These are phyloP conservation scores for Acyrthosiphon pisum DNA, from an alignment of 1,140 invertebrate species.

Conservation along the genomic window DNA sequence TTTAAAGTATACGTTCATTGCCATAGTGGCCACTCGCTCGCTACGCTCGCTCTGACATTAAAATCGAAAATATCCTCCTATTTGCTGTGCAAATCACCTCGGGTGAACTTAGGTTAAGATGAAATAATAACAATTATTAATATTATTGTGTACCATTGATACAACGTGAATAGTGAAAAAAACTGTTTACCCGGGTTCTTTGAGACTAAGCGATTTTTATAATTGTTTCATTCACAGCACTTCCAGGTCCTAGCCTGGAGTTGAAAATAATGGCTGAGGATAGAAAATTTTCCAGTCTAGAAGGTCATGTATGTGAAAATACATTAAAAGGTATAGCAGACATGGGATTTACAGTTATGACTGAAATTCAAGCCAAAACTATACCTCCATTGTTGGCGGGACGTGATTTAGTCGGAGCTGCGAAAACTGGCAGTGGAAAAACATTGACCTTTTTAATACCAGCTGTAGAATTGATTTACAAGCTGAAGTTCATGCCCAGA, in stretches of 20 bases:
- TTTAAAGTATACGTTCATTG: no score
- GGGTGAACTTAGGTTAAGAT: no score
- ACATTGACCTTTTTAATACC: constrained; percentile 98
- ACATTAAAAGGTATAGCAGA: constrained; percentile 87
- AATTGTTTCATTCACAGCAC: constrained; percentile 4
- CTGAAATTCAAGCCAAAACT: constrained; percentile 92
- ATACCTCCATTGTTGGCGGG: constrained; percentile 93
- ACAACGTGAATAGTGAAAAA: no score
- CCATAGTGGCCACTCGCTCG: no score
- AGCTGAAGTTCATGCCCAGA: constrained; percentile 92
- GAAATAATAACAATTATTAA: no score
- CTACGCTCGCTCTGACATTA: no score
- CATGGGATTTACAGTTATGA: constrained; percentile 97
- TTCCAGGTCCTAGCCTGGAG: neutral
- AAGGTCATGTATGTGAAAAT: constrained; percentile 76
- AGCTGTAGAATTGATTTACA: constrained; percentile 91
- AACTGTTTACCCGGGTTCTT: no score
- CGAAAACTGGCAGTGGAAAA: constrained; percentile 97
- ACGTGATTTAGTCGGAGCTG: constrained; percentile 92
- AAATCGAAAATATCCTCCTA: no score
- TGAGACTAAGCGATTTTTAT: neutral
- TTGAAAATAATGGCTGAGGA: constrained; percentile 22
- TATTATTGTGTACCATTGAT: no score
- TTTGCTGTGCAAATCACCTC: no score
- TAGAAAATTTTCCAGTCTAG: constrained; percentile 70